Evolutionary conservation across 2,113 vertebrate genomes (phyloP).

Genomic region (Lathamus discolor): DNA sequence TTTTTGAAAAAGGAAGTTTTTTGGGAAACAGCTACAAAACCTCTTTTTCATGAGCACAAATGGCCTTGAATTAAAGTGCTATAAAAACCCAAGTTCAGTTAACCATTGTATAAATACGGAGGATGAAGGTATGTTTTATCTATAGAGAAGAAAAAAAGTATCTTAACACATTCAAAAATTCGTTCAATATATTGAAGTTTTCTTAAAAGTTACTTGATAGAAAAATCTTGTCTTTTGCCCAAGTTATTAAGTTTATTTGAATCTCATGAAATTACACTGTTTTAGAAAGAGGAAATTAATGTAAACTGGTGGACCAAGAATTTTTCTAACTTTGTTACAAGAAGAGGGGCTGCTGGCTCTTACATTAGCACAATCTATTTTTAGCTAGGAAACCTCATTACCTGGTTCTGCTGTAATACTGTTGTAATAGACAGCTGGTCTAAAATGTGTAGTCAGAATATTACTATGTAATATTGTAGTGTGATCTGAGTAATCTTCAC

Average conservation of each 20-base stretch:
- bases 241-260: background rate
- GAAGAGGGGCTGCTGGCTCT: background rate
- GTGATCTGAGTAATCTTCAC: background rate
- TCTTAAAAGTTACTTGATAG: background rate
- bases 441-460: background rate
- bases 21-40: background rate
- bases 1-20: background rate
- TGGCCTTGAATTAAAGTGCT: background rate
- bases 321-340: background rate
- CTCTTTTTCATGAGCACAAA: background rate
- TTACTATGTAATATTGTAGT: background rate
- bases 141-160: background rate
- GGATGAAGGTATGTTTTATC: background rate
- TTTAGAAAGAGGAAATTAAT: background rate
- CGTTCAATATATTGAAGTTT: background rate
- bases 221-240: background rate
- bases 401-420: background rate
- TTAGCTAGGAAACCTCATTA: background rate
- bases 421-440: rapidly evolving
- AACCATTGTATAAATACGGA: background rate
- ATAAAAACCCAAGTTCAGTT: background rate
- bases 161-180: background rate
- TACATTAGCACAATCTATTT: background rate
- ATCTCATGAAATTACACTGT: background rate
- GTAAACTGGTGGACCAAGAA: background rate